Evolutionary conservation across 2,888 invertebrate genomes (phyloP).

Genomic region (Myopa testacea): DNA sequence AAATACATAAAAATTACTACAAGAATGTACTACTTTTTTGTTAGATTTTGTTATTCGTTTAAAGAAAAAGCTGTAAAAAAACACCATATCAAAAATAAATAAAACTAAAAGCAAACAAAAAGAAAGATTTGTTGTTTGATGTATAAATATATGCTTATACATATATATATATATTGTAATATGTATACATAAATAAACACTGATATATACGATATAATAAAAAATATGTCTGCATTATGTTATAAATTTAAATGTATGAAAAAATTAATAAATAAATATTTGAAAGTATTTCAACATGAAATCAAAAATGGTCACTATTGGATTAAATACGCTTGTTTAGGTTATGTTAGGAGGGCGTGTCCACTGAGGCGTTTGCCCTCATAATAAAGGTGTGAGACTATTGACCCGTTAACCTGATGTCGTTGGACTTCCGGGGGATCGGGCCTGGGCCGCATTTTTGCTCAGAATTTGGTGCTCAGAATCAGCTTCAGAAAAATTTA

Average conservation of each 20-base stretch:
- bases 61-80: constrained; percentile 56
- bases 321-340: too few relatives aligned
- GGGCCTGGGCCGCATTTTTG: too few relatives aligned
- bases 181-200: constrained; percentile 41
- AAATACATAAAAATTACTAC: too few relatives aligned
- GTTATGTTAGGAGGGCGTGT: too few relatives aligned
- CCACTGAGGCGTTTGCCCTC: too few relatives aligned
- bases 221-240: constrained; percentile 18
- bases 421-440: too few relatives aligned
- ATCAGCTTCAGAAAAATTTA: too few relatives aligned
- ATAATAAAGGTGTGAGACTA: too few relatives aligned
- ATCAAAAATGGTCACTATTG: background rate
- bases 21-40: too few relatives aligned
- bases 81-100: constrained; percentile 60
- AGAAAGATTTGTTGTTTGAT: background rate
- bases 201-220: constrained; percentile 31
- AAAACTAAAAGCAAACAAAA: background rate
- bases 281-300: background rate
- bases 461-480: too few relatives aligned
- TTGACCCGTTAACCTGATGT: too few relatives aligned
- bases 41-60: background rate
- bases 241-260: constrained; percentile 10
- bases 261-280: constrained; percentile 1
- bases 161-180: constrained; percentile 27
- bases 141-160: background rate